Base-by-base conservation (phyloP, 1,140 invertebrate genomes). In the Hirudo medicinalis region DNA sequence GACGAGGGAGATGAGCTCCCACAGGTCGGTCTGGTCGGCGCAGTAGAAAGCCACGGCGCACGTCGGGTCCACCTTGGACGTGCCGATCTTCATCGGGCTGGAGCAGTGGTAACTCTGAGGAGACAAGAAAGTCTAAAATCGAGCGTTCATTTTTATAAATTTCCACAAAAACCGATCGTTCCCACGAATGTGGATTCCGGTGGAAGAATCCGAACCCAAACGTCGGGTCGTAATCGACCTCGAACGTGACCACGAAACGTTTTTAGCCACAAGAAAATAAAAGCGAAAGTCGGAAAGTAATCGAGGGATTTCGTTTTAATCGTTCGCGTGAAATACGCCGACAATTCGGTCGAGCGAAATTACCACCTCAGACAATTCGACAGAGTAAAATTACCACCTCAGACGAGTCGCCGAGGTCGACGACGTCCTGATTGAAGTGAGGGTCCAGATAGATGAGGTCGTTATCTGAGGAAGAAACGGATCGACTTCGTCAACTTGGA, bases 21-120 rank as follows among this genome's bases (percentile, higher is more conserved):
- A 25, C 4, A 63, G 29, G 57, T 63, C 57, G 2, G 11, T 63
- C 11, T 25, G 22, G 20, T 20, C 20, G 29, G 22, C 3, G 77
- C 90, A 89, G 74, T 84, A 92, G 80, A 94, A 94, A n/a, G 91
- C 91, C 60, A 94, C 87, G 75, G 91, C 91, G 81, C 91, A 93
- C 71, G 90, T 92, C 3, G 92, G 92, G 84, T 95, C 92, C 88
- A 95, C 91, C 82, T 90, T 90, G 66, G 82, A 86, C n/a, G 92
- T 85, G 71, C 89, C 85, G 80, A 94, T 86, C 81, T 93, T 94
- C 66, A 90, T 85, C n/a, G 91, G 90, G 27, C 89, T 89, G 69
- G 87, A 84, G 79, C 91, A 94, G 79, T 94, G 92, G 83, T 90
- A 94, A 36, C 88, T 88, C 75, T 87, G 75, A 22, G 79, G 77